These are phyloP conservation scores for Phaonia tiefii DNA, from an alignment of 2,888 invertebrate genomes.

Conservation along the genomic window DNA sequence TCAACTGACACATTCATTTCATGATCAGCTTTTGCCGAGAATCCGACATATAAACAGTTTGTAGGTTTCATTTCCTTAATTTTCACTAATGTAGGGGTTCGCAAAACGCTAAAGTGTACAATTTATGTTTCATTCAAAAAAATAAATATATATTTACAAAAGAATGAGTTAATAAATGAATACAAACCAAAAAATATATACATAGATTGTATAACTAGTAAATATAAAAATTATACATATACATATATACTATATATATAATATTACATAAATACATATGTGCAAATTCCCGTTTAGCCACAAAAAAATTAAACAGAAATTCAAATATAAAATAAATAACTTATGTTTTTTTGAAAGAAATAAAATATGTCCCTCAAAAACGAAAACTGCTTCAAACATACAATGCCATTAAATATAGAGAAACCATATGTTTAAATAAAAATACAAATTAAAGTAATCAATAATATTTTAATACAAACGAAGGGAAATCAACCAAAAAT, in stretches of 20 bases:
- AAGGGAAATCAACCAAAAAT: not conserved
- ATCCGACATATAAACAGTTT: too few species aligned
- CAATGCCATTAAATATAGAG: constrained; percentile 64
- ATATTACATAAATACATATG: constrained; percentile 66
- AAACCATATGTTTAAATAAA: constrained; percentile 4
- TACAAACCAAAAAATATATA: constrained; percentile 17
- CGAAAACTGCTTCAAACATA: constrained; percentile 62
- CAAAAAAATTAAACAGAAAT: constrained; percentile 74
- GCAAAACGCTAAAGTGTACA: too few species aligned
- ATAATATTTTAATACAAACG: constrained; percentile 66
- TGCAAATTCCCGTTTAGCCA: constrained; percentile 77
- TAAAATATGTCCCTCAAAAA: constrained; percentile 26
- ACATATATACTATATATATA: constrained; percentile 51
- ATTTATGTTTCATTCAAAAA: too few species aligned
- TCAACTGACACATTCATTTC: too few species aligned
- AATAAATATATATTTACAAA: constrained; percentile 8
- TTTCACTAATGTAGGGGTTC: too few species aligned
- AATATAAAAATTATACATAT: constrained; percentile 22
- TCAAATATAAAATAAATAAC: constrained; percentile 69
- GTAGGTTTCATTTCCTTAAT: too few species aligned
- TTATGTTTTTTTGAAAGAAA: constrained; percentile 70
- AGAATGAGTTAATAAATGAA: constrained; percentile 43
- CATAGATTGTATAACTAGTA: too few species aligned
- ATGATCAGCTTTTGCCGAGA: too few species aligned
- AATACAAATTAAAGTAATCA: constrained; percentile 32